These are phyloP conservation scores for Tyrannus savana DNA, from an alignment of 2,113 vertebrate species.

Conservation along the genomic window DNA sequence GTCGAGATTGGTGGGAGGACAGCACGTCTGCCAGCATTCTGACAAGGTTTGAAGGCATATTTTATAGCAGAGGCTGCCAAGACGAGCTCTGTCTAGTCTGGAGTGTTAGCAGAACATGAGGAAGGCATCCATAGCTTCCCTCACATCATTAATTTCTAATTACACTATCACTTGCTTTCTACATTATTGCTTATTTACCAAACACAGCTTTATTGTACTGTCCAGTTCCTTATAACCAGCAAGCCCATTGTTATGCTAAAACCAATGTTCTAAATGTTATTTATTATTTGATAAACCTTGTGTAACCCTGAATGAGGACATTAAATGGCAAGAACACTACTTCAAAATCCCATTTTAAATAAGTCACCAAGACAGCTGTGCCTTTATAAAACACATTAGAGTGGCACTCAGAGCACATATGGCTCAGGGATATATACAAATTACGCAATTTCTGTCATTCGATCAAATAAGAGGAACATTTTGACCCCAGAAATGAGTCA, in stretches of 20 bases:
- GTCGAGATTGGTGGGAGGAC: background rate
- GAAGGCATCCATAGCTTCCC: constrained; percentile 1
- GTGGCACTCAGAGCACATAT: constrained; percentile 83
- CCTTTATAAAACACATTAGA: constrained; percentile 86
- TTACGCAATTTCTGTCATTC: constrained; percentile 89
- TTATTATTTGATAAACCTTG: constrained; percentile 78
- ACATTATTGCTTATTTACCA: constrained; percentile 63
- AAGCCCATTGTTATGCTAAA: constrained; percentile 69
- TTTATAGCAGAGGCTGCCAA: constrained; percentile 26
- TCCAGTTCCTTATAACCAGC: constrained; percentile 54
- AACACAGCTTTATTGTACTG: constrained; percentile 5
- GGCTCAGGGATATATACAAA: constrained; percentile 89
- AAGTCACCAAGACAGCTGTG: constrained; percentile 83
- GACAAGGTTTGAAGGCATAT: constrained; percentile 34
- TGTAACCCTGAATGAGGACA: constrained; percentile 81
- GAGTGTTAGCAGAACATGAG: background rate
- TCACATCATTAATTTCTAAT: constrained; percentile 59
- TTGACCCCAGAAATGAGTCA: constrained; percentile 84
- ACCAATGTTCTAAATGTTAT: constrained; percentile 65
- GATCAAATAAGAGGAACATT: constrained; percentile 86
- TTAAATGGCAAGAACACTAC: constrained; percentile 78
- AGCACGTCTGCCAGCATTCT: background rate
- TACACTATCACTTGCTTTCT: constrained; percentile 34
- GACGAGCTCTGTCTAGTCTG: constrained; percentile 26
- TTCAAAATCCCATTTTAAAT: constrained; percentile 86